These are phyloP conservation scores for Isotomurus palustris DNA, from an alignment of 2,888 invertebrate genomes.

Conservation along the genomic window DNA sequence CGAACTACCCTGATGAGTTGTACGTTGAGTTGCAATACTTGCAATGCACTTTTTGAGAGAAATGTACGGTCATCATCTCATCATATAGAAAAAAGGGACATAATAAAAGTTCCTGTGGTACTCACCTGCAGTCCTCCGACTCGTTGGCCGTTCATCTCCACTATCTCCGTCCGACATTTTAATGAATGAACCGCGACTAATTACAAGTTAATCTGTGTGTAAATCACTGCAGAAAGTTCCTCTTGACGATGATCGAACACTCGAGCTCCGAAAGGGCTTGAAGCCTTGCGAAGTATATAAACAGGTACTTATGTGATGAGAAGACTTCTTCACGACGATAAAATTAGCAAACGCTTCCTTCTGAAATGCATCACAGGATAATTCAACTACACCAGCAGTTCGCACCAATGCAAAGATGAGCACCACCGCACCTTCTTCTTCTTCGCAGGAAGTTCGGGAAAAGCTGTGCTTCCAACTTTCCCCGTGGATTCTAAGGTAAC, in stretches of 20 bases:
- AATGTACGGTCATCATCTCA: too few species aligned
- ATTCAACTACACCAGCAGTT: not conserved
- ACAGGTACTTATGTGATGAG: too few species aligned
- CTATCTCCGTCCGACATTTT: slow-evolving; percentile 38
- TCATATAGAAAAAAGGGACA: too few species aligned
- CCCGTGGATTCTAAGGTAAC: too few species aligned
- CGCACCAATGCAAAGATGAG: not conserved
- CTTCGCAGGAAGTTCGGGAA: too few species aligned
- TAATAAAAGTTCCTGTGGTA: too few species aligned
- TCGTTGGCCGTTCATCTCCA: slow-evolving; percentile 44
- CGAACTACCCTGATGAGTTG: too few species aligned
- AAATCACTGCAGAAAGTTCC: not conserved
- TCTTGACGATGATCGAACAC: slow-evolving; percentile 5
- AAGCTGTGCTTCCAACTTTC: too few species aligned
- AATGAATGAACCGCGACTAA: not conserved
- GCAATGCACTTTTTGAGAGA: too few species aligned
- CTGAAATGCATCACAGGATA: not conserved
- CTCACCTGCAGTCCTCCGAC: slow-evolving; percentile 40
- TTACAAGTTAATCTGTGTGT: too few species aligned
- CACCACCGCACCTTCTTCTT: not conserved
- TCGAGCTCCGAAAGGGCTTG: not conserved
- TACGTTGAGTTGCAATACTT: too few species aligned
- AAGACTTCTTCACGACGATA: not conserved
- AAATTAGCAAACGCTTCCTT: not conserved
- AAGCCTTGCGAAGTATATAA: not conserved